These are phyloP conservation scores for Romanomermis culicivorax DNA, from an alignment of 2,888 invertebrate genomes.

Conservation along the genomic window DNA sequence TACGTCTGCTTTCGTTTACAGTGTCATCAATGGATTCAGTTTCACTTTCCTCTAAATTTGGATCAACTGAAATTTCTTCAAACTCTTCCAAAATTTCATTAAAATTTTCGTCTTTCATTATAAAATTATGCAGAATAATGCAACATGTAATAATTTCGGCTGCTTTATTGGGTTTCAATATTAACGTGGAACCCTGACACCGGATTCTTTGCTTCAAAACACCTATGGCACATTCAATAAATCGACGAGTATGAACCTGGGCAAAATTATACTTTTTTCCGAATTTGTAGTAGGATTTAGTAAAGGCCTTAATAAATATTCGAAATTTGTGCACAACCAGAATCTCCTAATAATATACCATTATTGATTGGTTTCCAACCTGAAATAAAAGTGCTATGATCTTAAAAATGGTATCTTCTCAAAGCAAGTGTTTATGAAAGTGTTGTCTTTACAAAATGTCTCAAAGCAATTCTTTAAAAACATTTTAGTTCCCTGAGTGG, in stretches of 20 bases:
- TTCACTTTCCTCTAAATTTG: no score
- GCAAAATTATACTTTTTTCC: not conserved
- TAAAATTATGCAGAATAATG: not conserved
- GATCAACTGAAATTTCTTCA: no score
- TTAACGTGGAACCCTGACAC: not conserved
- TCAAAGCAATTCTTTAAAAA: no score
- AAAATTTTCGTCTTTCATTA: not conserved
- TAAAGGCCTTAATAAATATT: not conserved
- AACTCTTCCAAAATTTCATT: not conserved
- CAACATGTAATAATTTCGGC: not conserved
- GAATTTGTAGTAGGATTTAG: not conserved
- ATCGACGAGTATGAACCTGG: not conserved
- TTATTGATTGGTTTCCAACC: not conserved
- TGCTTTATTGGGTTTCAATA: not conserved
- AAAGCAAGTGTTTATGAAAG: no score
- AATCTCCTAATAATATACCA: not conserved
- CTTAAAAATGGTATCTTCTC: no score
- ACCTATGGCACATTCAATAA: not conserved
- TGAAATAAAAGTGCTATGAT: not conserved
- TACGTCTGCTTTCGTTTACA: no score
- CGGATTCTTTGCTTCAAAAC: not conserved
- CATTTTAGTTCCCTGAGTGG: no score
- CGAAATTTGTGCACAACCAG: not conserved
- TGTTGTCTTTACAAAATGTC: no score
- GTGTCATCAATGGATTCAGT: no score